Evolutionary conservation across 2,797 vertebrate genomes (phyloP).

Genomic region (Clarias fuscus): DNA sequence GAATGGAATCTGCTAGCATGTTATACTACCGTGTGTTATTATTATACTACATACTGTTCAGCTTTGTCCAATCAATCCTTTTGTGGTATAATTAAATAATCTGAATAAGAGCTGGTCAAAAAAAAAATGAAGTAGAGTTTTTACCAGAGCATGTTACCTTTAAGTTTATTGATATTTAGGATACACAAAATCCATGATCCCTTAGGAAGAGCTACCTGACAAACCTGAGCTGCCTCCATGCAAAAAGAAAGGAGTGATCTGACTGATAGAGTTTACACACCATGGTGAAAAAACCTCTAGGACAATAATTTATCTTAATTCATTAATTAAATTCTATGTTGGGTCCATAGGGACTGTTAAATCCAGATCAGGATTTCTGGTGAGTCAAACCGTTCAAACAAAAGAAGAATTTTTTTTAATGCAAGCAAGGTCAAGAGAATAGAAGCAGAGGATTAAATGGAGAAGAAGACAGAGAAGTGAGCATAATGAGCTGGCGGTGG

Average conservation of each 20-base stretch:
- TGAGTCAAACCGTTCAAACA: constrained; percentile 64
- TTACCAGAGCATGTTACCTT: neutral
- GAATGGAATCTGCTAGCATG: neutral
- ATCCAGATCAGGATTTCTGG: constrained; percentile 63
- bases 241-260: constrained; percentile 21
- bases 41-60: neutral
- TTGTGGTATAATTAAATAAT: neutral
- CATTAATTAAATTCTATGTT: constrained; percentile 72
- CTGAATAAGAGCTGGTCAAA: neutral
- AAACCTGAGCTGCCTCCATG: constrained; percentile 52
- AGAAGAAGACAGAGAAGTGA: neutral
- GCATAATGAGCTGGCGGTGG: neutral
- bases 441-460: neutral
- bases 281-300: constrained; percentile 64
- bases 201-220: constrained; percentile 51
- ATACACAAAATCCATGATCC: constrained; percentile 34
- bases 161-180: constrained; percentile 6
- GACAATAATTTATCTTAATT: constrained; percentile 71
- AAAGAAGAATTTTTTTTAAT: constrained; percentile 54
- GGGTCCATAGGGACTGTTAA: constrained; percentile 73
- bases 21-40: neutral
- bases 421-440: neutral
- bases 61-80: neutral
- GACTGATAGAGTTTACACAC: constrained; percentile 58
- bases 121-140: neutral